Percentiles rank a stretch among this genome's conserved stretches.
Evolutionary conservation across 2,113 vertebrate genomes (phyloP).

Genomic region (Lontra canadensis): DNA sequence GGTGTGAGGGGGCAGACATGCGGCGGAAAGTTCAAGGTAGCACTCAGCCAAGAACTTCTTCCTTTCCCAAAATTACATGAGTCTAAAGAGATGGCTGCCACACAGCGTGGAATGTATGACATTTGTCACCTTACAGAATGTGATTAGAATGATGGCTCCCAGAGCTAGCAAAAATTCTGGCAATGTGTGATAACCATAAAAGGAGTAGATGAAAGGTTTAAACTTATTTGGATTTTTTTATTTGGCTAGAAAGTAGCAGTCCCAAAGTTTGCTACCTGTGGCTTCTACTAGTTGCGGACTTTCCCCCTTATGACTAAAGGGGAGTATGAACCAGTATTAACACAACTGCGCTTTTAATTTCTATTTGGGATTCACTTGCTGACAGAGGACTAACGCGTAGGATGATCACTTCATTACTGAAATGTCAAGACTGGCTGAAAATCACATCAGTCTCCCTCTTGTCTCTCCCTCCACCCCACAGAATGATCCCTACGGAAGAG

Average conservation of each 20-base stretch:
- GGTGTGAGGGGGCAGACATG: conserved; percentile 1
- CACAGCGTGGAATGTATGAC: conserved; percentile 49
- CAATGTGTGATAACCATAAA: conserved; percentile 7
- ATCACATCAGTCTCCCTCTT: neutral
- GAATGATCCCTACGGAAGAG: conserved; percentile 1
- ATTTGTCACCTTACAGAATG: conserved; percentile 49
- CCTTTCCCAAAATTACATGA: conserved; percentile 39
- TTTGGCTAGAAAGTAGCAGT: conserved; percentile 37
- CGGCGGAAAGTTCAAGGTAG: conserved; percentile 46
- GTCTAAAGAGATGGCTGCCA: conserved; percentile 55
- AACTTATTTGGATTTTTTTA: neutral
- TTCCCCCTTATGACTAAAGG: neutral
- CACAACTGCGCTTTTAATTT: conserved; percentile 24
- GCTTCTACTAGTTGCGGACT: conserved; percentile 27
- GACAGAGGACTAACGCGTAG: conserved; percentile 2
- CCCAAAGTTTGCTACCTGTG: conserved; percentile 17
- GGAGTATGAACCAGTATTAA: neutral
- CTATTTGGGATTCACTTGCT: conserved; percentile 41
- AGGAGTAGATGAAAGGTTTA: conserved; percentile 11
- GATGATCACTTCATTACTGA: conserved; percentile 30
- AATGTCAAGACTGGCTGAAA: conserved; percentile 55
- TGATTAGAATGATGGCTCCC: conserved; percentile 34
- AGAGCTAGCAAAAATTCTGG: conserved; percentile 43
- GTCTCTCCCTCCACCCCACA: neutral
- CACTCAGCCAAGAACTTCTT: conserved; percentile 46